A percentile compares a stretch with the other conserved stretches of the same genome.
Evolutionary conservation across 2,113 vertebrate species (phyloP).

Genomic region (Lucifuga dentata): DNA sequence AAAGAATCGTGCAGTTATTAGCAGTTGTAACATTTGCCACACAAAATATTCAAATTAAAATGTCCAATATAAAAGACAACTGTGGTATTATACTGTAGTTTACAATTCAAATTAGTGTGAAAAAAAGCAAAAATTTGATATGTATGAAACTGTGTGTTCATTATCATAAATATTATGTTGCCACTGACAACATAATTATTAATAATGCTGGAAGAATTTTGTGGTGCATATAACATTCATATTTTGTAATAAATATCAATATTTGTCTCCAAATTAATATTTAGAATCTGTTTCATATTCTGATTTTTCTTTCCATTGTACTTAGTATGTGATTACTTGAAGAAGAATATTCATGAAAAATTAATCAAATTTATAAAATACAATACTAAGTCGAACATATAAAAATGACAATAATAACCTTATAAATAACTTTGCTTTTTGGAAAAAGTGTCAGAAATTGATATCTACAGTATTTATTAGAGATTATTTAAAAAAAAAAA

Average conservation of each 20-base stretch:
- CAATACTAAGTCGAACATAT: neutral
- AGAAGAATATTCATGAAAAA: neutral
- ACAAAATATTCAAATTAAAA: too few relatives aligned
- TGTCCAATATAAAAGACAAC: too few relatives aligned
- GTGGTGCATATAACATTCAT: too few relatives aligned
- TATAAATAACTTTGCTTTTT: neutral
- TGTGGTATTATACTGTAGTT: too few relatives aligned
- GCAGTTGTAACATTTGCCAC: too few relatives aligned
- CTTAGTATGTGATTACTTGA: neutral
- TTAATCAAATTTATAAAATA: neutral
- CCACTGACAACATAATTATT: neutral
- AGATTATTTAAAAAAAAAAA: constrained; percentile 1
- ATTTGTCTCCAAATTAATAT: neutral
- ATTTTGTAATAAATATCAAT: neutral
- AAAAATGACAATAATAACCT: neutral
- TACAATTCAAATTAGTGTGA: too few relatives aligned
- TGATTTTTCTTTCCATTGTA: neutral
- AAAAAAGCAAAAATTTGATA: too few relatives aligned
- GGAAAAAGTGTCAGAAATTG: neutral
- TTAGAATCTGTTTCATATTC: neutral
- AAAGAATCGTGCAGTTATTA: too few relatives aligned
- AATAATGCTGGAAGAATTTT: neutral
- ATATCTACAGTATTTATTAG: neutral
- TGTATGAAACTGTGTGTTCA: too few relatives aligned
- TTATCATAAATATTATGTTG: too few relatives aligned